These are phyloP conservation scores for Rhynchophorus ferrugineus DNA, from an alignment of 1,140 invertebrate genomes.

Conservation along the genomic window DNA sequence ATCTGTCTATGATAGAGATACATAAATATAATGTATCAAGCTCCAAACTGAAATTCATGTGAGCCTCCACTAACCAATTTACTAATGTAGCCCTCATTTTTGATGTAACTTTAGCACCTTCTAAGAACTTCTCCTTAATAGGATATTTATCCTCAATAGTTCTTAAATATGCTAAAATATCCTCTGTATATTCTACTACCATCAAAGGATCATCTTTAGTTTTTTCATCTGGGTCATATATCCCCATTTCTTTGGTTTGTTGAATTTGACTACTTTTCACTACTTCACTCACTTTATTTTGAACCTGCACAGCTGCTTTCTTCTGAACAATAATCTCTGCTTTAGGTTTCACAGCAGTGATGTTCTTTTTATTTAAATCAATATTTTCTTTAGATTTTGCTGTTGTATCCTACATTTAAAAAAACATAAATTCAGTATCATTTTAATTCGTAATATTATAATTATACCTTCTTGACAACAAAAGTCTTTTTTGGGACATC, in stretches of 20 bases:
- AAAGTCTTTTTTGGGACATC: neutral
- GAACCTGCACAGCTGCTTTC: neutral
- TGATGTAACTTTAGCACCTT: slow-evolving; percentile 59
- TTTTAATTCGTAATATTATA: too few species aligned
- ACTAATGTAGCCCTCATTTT: slow-evolving; percentile 84
- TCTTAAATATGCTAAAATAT: slow-evolving; percentile 76
- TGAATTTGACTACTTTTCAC: neutral
- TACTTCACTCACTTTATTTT: neutral
- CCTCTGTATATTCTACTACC: slow-evolving; percentile 73
- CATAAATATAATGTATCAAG: slow-evolving; percentile 88
- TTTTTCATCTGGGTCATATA: slow-evolving; percentile 52
- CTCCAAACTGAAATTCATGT: slow-evolving; percentile 77
- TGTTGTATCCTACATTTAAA: neutral
- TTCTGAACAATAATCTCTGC: slow-evolving; percentile 4
- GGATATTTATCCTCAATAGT: slow-evolving; percentile 59
- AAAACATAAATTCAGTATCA: neutral
- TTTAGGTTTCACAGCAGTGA: neutral
- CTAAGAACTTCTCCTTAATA: slow-evolving; percentile 55
- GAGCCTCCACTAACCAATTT: slow-evolving; percentile 93
- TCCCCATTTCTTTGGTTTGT: slow-evolving; percentile 9
- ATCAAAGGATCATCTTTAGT: slow-evolving; percentile 68
- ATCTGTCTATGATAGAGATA: slow-evolving; percentile 83
- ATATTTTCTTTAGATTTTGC: slow-evolving; percentile 5
- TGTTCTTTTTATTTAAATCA: neutral
- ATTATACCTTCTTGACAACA: too few species aligned